Percentiles rank a stretch among this genome's conserved stretches.
Evolutionary conservation across 2,113 vertebrate genomes (phyloP).

Genomic region (Meriones unguiculatus): DNA sequence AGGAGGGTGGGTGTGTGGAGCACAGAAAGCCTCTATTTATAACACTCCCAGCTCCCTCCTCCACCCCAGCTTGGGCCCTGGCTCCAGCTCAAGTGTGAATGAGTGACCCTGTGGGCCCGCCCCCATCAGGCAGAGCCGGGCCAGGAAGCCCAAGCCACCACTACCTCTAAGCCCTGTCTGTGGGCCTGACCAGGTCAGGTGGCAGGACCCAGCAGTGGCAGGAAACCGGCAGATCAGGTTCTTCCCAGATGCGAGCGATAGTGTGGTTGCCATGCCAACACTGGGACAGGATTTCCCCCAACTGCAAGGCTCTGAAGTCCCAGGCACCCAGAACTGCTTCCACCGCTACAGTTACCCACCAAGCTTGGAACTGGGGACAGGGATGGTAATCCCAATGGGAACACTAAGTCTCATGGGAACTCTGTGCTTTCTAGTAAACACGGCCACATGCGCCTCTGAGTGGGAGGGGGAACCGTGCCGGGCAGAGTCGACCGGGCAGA

Average conservation of each 20-base stretch:
- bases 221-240: constrained; percentile 73
- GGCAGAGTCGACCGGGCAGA: constrained; percentile 23
- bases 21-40: constrained; percentile 82
- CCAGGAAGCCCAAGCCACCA: not conserved
- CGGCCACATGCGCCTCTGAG: not conserved
- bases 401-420: not conserved
- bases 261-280: constrained; percentile 18
- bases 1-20: constrained; percentile 74
- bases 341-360: not conserved
- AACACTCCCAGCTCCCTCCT: constrained; percentile 70
- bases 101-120: not conserved
- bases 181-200: constrained; percentile 35
- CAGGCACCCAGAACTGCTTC: not conserved
- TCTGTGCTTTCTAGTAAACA: constrained; percentile 76
- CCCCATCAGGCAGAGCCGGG: not conserved
- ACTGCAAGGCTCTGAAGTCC: not conserved
- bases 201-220: not conserved
- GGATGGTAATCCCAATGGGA: not conserved
- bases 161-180: not conserved
- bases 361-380: not conserved
- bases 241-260: constrained; percentile 66
- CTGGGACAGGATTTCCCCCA: not conserved
- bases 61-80: constrained; percentile 41
- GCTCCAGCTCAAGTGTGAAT: not conserved
- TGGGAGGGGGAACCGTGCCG: no score